Conservation (phyloP, 2,113 vertebrate genomes). For the Rutilus rutilus region DNA sequence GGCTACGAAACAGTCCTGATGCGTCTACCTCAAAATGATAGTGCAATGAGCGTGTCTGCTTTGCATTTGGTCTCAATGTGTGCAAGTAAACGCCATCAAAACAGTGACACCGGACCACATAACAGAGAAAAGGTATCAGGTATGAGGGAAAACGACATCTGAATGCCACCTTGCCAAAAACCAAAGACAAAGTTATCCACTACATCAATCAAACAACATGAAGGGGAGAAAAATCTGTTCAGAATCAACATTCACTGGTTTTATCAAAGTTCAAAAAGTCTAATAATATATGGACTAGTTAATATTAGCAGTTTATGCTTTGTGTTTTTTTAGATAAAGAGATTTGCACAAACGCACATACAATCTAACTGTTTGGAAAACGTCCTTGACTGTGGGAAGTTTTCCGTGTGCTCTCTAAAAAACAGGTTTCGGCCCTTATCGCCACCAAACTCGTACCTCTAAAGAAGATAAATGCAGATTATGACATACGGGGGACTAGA, state of each 20-base stretch:
- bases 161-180: background rate
- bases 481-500: background rate
- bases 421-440: background rate
- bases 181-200: background rate
- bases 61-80: background rate
- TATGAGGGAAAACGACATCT: background rate
- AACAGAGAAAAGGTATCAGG: background rate
- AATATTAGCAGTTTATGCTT: background rate
- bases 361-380: background rate
- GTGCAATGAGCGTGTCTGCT: background rate
- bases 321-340: background rate
- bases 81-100: background rate
- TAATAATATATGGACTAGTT: background rate
- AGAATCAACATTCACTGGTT: background rate
- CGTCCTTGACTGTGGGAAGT: background rate
- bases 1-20: background rate
- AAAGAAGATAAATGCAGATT: constrained; percentile 20
- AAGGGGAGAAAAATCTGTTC: background rate
- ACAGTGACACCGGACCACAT: background rate
- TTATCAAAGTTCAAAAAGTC: background rate
- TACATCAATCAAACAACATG: background rate
- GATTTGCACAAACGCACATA: background rate
- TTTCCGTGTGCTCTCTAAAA: background rate
- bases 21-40: background rate
- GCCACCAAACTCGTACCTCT: background rate